Base-by-base conservation (phyloP, 2,888 invertebrate genomes). In the Drosophila eohydei region DNA sequence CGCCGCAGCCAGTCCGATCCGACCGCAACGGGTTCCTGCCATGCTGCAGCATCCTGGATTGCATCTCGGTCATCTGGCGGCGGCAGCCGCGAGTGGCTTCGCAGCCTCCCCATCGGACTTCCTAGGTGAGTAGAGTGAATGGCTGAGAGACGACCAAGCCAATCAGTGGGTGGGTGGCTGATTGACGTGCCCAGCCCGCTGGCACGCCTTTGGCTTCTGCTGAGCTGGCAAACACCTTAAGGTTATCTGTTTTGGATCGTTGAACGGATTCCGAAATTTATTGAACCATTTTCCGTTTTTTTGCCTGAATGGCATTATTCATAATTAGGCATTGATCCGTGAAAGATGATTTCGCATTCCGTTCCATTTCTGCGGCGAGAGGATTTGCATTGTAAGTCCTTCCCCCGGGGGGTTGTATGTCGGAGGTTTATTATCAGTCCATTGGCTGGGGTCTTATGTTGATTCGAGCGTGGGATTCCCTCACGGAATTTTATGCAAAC, bases 21-120 rank as follows among this genome's bases (percentile, higher is more conserved):
- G 93, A 83, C 94, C 88, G 69, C 92, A 92, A 81, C 83, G 92
- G 58, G 92, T 92, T 67, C 92, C 93, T 59, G 92, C 93, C 55
- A 92, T 94, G 81, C 91, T 94, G 89, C 94, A 94, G 90, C 94
- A 94, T 91, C 94, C 94, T 55, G 93, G 93, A 14, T 87, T 94
- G 78, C 94, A 94, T 92, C 91, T 95, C 81, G 94, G 94, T 11
- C 96, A 96, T 85, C 93, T 96, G 77, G 93, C 95, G 90, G 94
- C 94, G 89, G 93, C 96, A 87, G 94, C 94, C 43, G 94, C 94
- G 9, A 93, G 94, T 9, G 94, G 94, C 26, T 96, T 95, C 87
- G 95, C 95, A 61, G 95, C 95, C 43, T 95, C 95, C 87, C 95
- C 95, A 50, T 95, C 97, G 32, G 97, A 97, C 92, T 96, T 97